Evolutionary conservation across 2,888 invertebrate genomes (phyloP).

Genomic region (Cephalotes varians): DNA sequence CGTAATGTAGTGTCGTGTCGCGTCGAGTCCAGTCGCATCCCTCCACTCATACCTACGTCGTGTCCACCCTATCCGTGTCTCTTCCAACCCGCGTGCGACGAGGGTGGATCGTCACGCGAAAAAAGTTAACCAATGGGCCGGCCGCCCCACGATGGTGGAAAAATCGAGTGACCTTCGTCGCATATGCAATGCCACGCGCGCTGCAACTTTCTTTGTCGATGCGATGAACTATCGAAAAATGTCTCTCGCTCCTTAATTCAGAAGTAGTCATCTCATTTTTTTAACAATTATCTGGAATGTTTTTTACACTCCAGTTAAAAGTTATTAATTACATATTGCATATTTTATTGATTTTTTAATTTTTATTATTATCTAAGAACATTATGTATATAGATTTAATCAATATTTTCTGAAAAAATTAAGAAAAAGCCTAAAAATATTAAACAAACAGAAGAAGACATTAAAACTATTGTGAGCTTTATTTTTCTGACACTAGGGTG

Average conservation of each 20-base stretch:
- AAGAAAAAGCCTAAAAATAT: too few species aligned
- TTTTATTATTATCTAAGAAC: too few species aligned
- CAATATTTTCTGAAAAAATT: too few species aligned
- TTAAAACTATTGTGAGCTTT: too few species aligned
- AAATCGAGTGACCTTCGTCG: conserved; percentile 54
- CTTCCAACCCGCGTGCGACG: conserved; percentile 59
- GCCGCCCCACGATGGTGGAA: conserved; percentile 49
- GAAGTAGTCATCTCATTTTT: too few species aligned
- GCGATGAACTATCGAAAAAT: conserved; percentile 23
- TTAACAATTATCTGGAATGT: too few species aligned
- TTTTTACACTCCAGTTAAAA: too few species aligned
- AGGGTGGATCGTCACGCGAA: conserved; percentile 70
- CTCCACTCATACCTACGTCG: conserved; percentile 24
- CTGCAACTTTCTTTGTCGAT: conserved; percentile 21
- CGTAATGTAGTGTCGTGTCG: conserved; percentile 31
- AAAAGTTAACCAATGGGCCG: conserved; percentile 79
- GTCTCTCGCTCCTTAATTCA: conserved; percentile 17
- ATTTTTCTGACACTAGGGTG: too few species aligned
- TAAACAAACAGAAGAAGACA: too few species aligned
- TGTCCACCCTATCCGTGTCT: conserved; percentile 50
- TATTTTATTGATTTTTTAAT: too few species aligned
- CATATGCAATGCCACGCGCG: conserved; percentile 40
- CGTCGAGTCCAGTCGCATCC: conserved; percentile 28
- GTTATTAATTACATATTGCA: too few species aligned
- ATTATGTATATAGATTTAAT: too few species aligned